Base-by-base conservation (phyloP, 1,140 invertebrate genomes). In the Anadara kagoshimensis region DNA sequence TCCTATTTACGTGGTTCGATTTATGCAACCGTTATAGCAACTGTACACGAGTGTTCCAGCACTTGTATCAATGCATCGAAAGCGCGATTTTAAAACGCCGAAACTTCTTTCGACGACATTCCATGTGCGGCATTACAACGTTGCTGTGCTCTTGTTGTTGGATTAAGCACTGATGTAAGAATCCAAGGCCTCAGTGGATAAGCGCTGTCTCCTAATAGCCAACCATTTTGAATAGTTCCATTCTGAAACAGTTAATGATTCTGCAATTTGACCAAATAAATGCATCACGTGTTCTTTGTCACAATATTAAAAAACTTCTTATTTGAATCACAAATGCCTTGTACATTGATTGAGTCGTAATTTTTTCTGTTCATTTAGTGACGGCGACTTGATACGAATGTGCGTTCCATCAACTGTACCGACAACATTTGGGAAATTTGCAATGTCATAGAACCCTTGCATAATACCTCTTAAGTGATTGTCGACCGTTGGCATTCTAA, bases 281-380 rank as follows among this genome's bases (percentile, higher is more conserved):
- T 0, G 74, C 53, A 41, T 76, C 68, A 56, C 71, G 74, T 7
- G 63, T 67, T 22, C 47, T 58, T 56, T 14, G 26, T 54, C 8
- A 76, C 68, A 62, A 76, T 41, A 36, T 69, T 67, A 24, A 56
- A 24, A 67, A 70, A 70, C 63, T 47, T 67, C 11, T 54, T 26
- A 8, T 65, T 36, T 22, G 54, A 18, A 43, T 64, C 43, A 64
- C 73, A 64, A 36, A 76, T 53, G 5, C 64, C 59, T 63, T 71
- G 64, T 26, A 71, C 29, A 47, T 67, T 67, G 3, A 75, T 45
- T 0, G 56, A 67, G 49, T 70, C 53, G 53, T 26, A 70, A 18
- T 41, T 51, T 51, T 75, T 75, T 47, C 45, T 69, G 53, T 59
- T 75, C 73, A 43, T 53, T 20, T 53, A 16, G 0, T 53, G 22